phyloP scores from a whole-genome alignment of 2,113 vertebrate species.

The Lasiurus cinereus region DNA sequence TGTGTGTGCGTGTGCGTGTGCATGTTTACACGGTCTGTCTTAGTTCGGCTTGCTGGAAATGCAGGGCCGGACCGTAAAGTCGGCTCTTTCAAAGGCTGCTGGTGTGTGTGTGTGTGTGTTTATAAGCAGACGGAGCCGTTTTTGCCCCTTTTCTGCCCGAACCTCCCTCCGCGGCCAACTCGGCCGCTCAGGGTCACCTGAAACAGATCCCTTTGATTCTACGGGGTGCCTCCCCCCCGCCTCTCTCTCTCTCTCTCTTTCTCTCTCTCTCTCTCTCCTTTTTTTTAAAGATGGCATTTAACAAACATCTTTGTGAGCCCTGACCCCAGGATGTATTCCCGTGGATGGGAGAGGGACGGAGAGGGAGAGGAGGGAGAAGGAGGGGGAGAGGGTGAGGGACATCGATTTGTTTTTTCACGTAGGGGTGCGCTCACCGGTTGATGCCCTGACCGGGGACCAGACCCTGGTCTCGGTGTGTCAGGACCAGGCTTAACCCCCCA shows the following conservation, averaged over 20 bases:
- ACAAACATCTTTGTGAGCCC: not conserved
- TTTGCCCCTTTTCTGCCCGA: not conserved
- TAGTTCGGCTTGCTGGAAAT: not conserved
- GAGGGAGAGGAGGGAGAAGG: not conserved
- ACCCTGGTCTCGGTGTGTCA: too few relatives aligned
- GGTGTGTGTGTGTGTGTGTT: not conserved
- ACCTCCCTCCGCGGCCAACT: not conserved
- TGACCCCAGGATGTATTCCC: not conserved
- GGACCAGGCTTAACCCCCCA: too few relatives aligned
- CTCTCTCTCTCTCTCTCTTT: too few relatives aligned
- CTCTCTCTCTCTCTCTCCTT: too few relatives aligned
- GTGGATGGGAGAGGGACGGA: not conserved
- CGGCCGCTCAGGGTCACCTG: not conserved
- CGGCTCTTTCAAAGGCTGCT: not conserved
- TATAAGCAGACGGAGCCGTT: not conserved
- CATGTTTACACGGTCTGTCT: not conserved
- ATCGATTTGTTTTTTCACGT: not conserved
- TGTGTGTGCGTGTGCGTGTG: not conserved
- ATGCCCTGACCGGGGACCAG: too few relatives aligned
- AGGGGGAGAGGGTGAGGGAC: too few relatives aligned
- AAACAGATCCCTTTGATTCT: not conserved
- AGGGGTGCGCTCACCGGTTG: too few relatives aligned
- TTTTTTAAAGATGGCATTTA: not conserved
- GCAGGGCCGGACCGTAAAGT: not conserved
- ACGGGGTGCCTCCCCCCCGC: not conserved